These are phyloP conservation scores for Scaptomyza hsui DNA, from an alignment of 1,140 invertebrate genomes.

Conservation along the genomic window DNA sequence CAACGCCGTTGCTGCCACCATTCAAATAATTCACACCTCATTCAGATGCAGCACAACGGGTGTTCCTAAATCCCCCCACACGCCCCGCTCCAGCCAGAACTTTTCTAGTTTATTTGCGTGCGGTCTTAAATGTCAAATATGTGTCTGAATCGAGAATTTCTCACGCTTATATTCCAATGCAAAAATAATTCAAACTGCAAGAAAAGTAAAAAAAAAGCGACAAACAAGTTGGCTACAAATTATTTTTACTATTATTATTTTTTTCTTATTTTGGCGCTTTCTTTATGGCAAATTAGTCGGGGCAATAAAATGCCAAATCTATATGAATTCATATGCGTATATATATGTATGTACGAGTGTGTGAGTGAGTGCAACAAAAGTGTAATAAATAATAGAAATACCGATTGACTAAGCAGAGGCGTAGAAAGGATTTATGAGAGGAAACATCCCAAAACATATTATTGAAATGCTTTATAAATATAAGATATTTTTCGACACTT, in stretches of 20 bases:
- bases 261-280: slow-evolving; percentile 62
- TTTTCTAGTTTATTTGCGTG: slow-evolving; percentile 11
- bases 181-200: slow-evolving; percentile 46
- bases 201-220: too few relatives aligned
- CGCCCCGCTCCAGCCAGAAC: background rate
- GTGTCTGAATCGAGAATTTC: slow-evolving; percentile 55
- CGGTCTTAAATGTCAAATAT: slow-evolving; percentile 61
- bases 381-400: slow-evolving; percentile 65
- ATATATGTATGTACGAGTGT: slow-evolving; percentile 15
- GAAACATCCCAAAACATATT: too few relatives aligned
- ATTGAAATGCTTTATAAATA: too few relatives aligned
- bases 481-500: too few relatives aligned
- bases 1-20: slow-evolving; percentile 11
- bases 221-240: slow-evolving; percentile 28
- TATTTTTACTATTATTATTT: slow-evolving; percentile 30
- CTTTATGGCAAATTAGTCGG: slow-evolving; percentile 77
- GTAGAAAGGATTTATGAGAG: background rate
- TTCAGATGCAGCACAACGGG: slow-evolving; percentile 51
- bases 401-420: slow-evolving; percentile 10
- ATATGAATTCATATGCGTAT: slow-evolving; percentile 38
- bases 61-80: background rate
- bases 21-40: slow-evolving; percentile 76
- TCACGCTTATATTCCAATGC: slow-evolving; percentile 65
- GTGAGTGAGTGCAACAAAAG: slow-evolving; percentile 33
- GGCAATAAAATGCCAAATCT: slow-evolving; percentile 69